Conservation (phyloP, 1,140 invertebrate species). For the Adoxophyes honmai region DNA sequence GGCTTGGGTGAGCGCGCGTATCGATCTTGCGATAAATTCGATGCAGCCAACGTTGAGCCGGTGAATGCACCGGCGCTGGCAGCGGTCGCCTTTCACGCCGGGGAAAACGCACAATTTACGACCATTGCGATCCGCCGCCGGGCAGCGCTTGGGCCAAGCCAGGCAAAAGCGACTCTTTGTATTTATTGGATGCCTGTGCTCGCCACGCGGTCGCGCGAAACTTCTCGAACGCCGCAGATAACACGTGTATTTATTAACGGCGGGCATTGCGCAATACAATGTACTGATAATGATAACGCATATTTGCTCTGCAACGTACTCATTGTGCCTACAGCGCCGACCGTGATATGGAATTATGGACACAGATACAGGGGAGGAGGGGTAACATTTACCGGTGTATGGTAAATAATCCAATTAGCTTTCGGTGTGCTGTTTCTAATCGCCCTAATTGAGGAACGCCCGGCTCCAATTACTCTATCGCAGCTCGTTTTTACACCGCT, state of each 20-base stretch:
- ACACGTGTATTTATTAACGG: constrained; percentile 46
- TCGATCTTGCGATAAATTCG: constrained; percentile 67
- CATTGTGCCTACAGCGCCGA: constrained; percentile 23
- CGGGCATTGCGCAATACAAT: constrained; percentile 43
- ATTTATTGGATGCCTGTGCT: constrained; percentile 29
- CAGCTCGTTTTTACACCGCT: constrained; percentile 21
- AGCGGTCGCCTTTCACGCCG: constrained; percentile 57
- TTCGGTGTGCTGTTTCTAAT: constrained; percentile 35
- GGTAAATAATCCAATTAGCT: constrained; percentile 36
- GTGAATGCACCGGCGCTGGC: constrained; percentile 49
- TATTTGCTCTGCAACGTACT: constrained; percentile 19
- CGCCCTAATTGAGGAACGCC: constrained; percentile 37
- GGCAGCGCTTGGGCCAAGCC: background rate
- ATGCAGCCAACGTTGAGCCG: constrained; percentile 39
- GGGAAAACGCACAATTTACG: constrained; percentile 47
- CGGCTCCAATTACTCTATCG: constrained; percentile 33
- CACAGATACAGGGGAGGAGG: background rate
- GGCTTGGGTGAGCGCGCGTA: constrained; percentile 32
- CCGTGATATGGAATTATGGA: constrained; percentile 35
- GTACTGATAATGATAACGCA: constrained; percentile 37
- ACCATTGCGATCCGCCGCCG: constrained; percentile 28
- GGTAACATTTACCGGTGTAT: constrained; percentile 29
- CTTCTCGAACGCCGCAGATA: constrained; percentile 58
- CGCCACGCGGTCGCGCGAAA: constrained; percentile 50
- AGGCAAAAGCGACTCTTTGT: background rate